phyloP scores from a whole-genome alignment of 2,888 invertebrate species.

The Troides aeacus region DNA sequence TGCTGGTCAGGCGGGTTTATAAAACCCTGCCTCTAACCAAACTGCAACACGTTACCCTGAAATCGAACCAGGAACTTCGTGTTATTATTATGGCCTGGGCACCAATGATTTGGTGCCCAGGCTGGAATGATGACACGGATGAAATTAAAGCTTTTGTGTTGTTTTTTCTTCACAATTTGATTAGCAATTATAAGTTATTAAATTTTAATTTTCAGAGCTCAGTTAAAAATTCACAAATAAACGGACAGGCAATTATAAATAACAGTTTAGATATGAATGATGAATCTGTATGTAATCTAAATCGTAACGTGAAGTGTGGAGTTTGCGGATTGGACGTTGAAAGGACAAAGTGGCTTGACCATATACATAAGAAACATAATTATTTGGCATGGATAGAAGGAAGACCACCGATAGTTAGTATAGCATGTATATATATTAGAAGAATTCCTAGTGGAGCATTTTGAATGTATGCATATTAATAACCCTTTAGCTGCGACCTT shows the following conservation, averaged over 20 bases:
- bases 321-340: conserved; percentile 51
- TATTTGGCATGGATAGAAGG: conserved; percentile 17
- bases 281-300: background rate
- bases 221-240: background rate
- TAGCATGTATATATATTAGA: background rate
- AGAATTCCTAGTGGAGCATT: too few species aligned
- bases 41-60: too few species aligned
- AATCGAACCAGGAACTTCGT: too few species aligned
- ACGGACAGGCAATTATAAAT: background rate
- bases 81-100: too few species aligned
- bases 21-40: too few species aligned
- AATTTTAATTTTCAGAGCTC: background rate
- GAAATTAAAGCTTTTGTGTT: background rate
- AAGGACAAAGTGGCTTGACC: conserved; percentile 33
- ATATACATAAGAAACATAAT: conserved; percentile 31
- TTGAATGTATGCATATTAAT: too few species aligned
- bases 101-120: too few species aligned
- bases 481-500: too few species aligned
- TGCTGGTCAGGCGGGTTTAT: too few species aligned
- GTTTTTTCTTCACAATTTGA: background rate
- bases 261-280: conserved; percentile 3
- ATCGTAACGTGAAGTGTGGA: conserved; percentile 37
- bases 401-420: conserved; percentile 14
- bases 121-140: too few species aligned
- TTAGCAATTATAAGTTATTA: background rate